These are phyloP conservation scores for Semnornis frantzii DNA, from an alignment of 2,113 vertebrate species.

Conservation along the genomic window DNA sequence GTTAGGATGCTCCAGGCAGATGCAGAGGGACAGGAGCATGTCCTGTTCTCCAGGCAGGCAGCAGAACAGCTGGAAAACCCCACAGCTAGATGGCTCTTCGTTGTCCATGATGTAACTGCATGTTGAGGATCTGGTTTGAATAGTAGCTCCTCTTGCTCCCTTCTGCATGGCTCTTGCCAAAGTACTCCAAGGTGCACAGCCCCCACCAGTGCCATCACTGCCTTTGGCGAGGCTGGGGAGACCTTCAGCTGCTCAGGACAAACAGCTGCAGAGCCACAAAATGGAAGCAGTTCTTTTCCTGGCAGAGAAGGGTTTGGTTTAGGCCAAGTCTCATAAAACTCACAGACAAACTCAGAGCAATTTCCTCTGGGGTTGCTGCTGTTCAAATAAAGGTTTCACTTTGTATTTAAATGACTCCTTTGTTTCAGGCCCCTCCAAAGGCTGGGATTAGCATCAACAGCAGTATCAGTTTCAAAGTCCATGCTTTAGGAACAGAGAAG, in stretches of 20 bases:
- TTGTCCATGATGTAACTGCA: neutral
- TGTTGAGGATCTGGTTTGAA: too few species aligned
- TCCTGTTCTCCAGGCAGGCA: neutral
- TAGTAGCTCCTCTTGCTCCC: neutral
- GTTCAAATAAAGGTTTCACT: slow-evolving; percentile 68
- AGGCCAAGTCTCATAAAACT: slow-evolving; percentile 59
- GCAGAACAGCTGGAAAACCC: neutral
- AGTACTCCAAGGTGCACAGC: neutral
- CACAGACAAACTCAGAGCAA: slow-evolving; percentile 33
- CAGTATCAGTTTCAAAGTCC: slow-evolving; percentile 64
- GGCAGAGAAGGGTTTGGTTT: slow-evolving; percentile 38
- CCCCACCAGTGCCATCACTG: accelerated
- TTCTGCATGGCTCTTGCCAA: neutral
- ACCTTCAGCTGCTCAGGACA: neutral
- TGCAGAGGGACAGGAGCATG: neutral
- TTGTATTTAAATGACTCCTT: slow-evolving; percentile 61
- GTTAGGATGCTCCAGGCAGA: neutral
- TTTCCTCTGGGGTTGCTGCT: slow-evolving; percentile 60
- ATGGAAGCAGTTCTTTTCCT: slow-evolving; percentile 39
- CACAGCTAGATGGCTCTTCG: neutral
- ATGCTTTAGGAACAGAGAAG: neutral
- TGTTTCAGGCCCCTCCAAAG: slow-evolving; percentile 54
- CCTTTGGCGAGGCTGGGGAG: neutral
- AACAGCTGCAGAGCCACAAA: slow-evolving; percentile 3
- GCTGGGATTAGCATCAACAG: slow-evolving; percentile 39